phyloP scores from a whole-genome alignment of 2,888 invertebrate species.

The Euclidia mi region DNA sequence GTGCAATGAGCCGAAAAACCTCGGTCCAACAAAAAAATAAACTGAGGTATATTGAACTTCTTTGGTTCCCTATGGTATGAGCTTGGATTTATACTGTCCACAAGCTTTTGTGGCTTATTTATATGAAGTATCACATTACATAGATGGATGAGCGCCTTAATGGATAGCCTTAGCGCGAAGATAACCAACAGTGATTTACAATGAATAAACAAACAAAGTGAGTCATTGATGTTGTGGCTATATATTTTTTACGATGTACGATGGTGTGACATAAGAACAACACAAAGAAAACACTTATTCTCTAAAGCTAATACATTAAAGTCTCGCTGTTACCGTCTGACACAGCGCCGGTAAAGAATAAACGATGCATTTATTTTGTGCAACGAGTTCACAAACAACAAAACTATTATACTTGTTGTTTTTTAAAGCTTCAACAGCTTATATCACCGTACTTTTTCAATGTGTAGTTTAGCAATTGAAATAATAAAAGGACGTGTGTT shows the following conservation, averaged over 20 bases:
- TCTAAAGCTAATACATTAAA: slow-evolving; percentile 4
- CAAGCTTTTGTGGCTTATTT: slow-evolving; percentile 63
- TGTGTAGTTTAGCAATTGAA: no score
- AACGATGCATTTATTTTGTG: no score
- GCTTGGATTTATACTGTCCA: no score
- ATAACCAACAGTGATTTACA: slow-evolving; percentile 49
- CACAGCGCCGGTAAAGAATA: no score
- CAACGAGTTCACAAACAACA: no score
- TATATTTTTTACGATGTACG: slow-evolving; percentile 21
- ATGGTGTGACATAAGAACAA: neutral
- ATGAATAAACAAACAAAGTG: slow-evolving; percentile 35
- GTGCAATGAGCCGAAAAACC: slow-evolving; percentile 35
- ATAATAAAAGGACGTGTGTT: no score
- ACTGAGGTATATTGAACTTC: slow-evolving; percentile 61
- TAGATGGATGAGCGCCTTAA: slow-evolving; percentile 74
- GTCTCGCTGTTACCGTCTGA: neutral
- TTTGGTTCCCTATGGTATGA: slow-evolving; percentile 46
- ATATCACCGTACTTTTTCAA: no score
- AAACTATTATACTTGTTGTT: no score
- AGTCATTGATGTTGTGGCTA: slow-evolving; percentile 30
- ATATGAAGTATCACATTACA: slow-evolving; percentile 74
- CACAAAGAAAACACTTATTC: neutral
- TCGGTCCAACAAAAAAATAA: slow-evolving; percentile 46
- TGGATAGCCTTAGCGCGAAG: slow-evolving; percentile 59
- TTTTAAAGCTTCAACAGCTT: no score